Evolutionary conservation across 1,140 invertebrate species (phyloP).

Genomic region (Medauroidea extradentata): DNA sequence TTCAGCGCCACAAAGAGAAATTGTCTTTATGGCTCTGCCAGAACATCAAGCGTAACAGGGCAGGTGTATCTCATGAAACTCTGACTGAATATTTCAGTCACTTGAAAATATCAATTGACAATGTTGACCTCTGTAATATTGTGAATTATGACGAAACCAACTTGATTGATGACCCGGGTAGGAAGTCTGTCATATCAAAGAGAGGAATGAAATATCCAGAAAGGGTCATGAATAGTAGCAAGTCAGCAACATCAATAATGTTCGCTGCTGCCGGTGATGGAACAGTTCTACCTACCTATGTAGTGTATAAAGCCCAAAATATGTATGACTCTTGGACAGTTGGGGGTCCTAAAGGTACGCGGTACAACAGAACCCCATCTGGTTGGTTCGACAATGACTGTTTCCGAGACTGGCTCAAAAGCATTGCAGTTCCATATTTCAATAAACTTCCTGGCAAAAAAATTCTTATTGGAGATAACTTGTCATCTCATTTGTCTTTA

Average conservation of each 20-base stretch:
- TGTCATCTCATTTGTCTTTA: slow-evolving; percentile 33
- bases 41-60: too few relatives aligned
- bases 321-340: slow-evolving; percentile 23
- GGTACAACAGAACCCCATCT: slow-evolving; percentile 26
- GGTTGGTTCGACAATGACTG: slow-evolving; percentile 35
- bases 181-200: slow-evolving; percentile 28
- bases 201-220: slow-evolving; percentile 36
- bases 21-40: too few relatives aligned
- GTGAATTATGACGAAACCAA: slow-evolving; percentile 46
- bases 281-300: slow-evolving; percentile 20
- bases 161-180: slow-evolving; percentile 37
- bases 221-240: slow-evolving; percentile 23
- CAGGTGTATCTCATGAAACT: too few relatives aligned
- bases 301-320: slow-evolving; percentile 25
- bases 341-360: slow-evolving; percentile 19
- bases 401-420: slow-evolving; percentile 34
- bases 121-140: slow-evolving; percentile 21
- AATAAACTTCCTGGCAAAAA: slow-evolving; percentile 26
- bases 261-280: slow-evolving; percentile 26
- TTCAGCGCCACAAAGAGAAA: too few relatives aligned
- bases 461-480: slow-evolving; percentile 41
- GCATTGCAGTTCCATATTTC: slow-evolving; percentile 24
- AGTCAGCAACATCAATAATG: slow-evolving; percentile 25
- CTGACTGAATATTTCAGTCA: too few relatives aligned
- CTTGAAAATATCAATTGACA: background rate